These are phyloP conservation scores for Branchipolynoe longqiensis DNA, from an alignment of 2,888 invertebrate species.

Conservation along the genomic window DNA sequence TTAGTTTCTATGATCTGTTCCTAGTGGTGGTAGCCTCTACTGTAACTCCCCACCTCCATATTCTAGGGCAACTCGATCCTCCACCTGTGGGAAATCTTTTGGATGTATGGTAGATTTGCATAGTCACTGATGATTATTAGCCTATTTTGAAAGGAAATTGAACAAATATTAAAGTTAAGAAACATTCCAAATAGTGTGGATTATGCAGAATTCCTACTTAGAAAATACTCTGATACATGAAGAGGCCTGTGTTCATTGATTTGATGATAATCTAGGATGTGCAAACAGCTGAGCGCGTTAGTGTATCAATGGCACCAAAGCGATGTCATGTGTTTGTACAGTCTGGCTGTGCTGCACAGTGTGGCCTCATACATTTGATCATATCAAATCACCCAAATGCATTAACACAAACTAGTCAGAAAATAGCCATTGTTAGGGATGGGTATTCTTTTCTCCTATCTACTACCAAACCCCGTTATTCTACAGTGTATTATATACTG, in stretches of 20 bases:
- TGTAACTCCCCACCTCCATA: no score
- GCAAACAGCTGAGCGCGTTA: constrained; percentile 8
- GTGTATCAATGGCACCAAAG: no score
- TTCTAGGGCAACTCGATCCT: no score
- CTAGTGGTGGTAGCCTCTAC: no score
- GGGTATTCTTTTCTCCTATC: not conserved
- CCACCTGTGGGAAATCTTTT: not conserved
- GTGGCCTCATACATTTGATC: constrained; percentile 14
- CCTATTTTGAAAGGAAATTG: no score
- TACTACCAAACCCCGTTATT: not conserved
- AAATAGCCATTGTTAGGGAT: no score
- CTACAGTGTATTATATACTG: not conserved
- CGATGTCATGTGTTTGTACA: no score
- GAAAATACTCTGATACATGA: no score
- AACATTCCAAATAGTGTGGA: constrained; percentile 13
- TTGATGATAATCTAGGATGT: not conserved
- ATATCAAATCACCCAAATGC: constrained; percentile 50
- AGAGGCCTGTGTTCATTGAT: constrained; percentile 31
- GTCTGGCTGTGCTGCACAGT: no score
- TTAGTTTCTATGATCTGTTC: no score
- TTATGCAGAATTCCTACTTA: not conserved
- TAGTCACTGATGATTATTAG: not conserved
- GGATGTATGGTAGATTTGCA: constrained; percentile 22
- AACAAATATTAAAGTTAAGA: no score
- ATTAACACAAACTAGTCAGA: no score